Conservation (phyloP, 2,888 invertebrate species). For the Brenthis ino region DNA sequence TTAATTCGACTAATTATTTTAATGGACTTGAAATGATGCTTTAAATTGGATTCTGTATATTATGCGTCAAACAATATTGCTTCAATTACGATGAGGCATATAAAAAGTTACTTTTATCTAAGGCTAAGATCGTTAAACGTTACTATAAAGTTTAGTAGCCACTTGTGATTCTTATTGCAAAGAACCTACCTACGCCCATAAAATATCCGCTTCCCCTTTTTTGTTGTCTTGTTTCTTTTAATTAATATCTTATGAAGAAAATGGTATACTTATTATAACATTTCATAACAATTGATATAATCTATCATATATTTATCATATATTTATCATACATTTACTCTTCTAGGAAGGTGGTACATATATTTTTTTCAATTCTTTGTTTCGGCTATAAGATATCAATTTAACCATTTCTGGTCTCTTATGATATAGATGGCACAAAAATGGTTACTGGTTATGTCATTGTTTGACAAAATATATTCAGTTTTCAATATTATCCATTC, state of each 20-base stretch:
- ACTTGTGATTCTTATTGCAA: constrained; percentile 52
- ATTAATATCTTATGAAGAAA: constrained; percentile 16
- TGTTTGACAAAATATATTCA: too few species aligned
- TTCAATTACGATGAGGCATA: constrained; percentile 15
- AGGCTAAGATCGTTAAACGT: constrained; percentile 59
- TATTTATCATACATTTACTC: too few species aligned
- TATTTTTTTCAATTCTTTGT: too few species aligned
- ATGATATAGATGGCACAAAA: too few species aligned
- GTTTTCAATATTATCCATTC: too few species aligned
- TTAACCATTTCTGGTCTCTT: too few species aligned
- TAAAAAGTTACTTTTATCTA: constrained; percentile 16
- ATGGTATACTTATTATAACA: background rate
- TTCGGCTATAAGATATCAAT: too few species aligned
- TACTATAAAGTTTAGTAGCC: constrained; percentile 73
- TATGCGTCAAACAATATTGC: constrained; percentile 6
- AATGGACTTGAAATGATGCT: background rate
- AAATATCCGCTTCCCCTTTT: constrained; percentile 23
- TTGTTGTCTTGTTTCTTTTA: constrained; percentile 22
- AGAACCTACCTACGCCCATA: constrained; percentile 16
- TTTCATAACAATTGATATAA: too few species aligned
- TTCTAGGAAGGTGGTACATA: too few species aligned
- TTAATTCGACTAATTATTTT: too few species aligned
- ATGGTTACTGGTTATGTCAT: too few species aligned
- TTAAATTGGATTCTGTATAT: constrained; percentile 16
- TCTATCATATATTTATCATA: too few species aligned